Percentiles rank a stretch among this genome's conserved stretches.
Evolutionary conservation across 2,113 vertebrate genomes (phyloP).

Genomic region (Pao palembangensis): DNA sequence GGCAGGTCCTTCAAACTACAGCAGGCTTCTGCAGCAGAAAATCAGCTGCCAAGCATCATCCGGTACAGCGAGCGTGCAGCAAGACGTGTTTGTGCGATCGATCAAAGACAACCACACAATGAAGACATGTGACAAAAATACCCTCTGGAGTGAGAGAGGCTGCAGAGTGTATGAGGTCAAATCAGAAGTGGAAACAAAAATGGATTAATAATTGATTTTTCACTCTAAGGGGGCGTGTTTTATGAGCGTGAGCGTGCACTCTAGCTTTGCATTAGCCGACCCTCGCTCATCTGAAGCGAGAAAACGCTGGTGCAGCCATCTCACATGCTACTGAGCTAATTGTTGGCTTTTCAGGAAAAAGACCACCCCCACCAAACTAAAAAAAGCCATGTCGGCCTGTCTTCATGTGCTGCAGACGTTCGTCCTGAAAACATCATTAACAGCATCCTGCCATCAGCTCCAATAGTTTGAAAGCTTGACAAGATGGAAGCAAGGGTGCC

Average conservation of each 20-base stretch:
- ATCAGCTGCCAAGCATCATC: constrained; percentile 6
- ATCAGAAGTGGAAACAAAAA: constrained; percentile 53
- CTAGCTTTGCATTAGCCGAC: not conserved
- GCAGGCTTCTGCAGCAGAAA: not conserved
- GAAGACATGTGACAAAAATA: constrained; percentile 46
- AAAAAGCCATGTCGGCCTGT: constrained; percentile 33
- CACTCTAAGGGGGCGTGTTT: constrained; percentile 51
- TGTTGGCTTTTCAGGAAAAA: too few species aligned
- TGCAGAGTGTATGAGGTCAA: constrained; percentile 10
- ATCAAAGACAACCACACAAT: constrained; percentile 25
- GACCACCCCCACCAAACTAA: too few species aligned
- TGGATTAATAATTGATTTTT: constrained; percentile 65
- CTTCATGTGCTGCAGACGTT: constrained; percentile 38
- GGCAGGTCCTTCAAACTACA: not conserved
- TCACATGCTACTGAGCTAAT: too few species aligned
- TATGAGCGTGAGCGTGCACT: constrained; percentile 9
- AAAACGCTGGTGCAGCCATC: too few species aligned
- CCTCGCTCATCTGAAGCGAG: not conserved
- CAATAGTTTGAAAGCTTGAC: constrained; percentile 42
- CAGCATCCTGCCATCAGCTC: constrained; percentile 43
- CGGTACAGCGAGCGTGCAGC: constrained; percentile 1
- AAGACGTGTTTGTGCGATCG: not conserved
- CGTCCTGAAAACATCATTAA: constrained; percentile 57
- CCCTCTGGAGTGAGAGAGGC: constrained; percentile 30
- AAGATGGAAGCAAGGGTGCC: constrained; percentile 35